Evolutionary conservation across 2,888 invertebrate species (phyloP).

Genomic region (Sialis fuliginosa): DNA sequence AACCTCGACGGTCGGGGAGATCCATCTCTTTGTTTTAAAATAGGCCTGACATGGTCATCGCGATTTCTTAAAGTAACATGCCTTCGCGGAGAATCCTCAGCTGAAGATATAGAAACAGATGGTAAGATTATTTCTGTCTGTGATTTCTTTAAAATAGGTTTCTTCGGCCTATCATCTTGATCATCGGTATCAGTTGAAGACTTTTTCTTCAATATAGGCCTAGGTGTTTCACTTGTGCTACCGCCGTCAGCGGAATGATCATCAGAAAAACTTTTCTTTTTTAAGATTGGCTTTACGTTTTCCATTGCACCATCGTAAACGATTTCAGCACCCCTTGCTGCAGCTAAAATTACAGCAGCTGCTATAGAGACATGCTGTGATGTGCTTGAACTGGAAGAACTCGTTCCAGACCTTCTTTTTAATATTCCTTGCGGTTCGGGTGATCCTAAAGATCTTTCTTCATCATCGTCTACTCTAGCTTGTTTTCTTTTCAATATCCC

Average conservation of each 20-base stretch:
- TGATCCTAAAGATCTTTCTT: conserved; percentile 38
- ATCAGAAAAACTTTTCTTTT: conserved; percentile 63
- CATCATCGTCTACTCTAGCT: conserved; percentile 35
- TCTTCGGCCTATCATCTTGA: conserved; percentile 51
- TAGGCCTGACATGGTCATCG: conserved; percentile 34
- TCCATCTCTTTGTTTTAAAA: conserved; percentile 45
- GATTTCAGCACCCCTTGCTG: conserved; percentile 39
- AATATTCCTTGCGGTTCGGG: conserved; percentile 63
- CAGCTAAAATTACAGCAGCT: conserved; percentile 45
- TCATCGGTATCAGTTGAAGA: conserved; percentile 59
- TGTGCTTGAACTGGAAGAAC: conserved; percentile 35
- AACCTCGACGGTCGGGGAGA: conserved; percentile 40
- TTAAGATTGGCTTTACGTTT: conserved; percentile 57
- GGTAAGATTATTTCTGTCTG: conserved; percentile 18
- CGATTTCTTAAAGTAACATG: conserved; percentile 11
- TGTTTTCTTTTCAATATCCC: conserved; percentile 53
- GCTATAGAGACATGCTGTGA: conserved; percentile 50
- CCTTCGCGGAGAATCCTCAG: background rate
- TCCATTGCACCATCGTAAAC: conserved; percentile 31
- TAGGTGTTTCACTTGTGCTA: conserved; percentile 31
- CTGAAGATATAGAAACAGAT: background rate
- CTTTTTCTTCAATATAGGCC: conserved; percentile 77
- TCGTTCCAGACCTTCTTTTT: conserved; percentile 59
- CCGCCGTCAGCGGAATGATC: conserved; percentile 38
- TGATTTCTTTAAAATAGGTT: conserved; percentile 60